Percentiles rank a stretch among this genome's conserved stretches.
Evolutionary conservation across 2,797 vertebrate genomes (phyloP).

Genomic region (Otolemur crassicaudatus): DNA sequence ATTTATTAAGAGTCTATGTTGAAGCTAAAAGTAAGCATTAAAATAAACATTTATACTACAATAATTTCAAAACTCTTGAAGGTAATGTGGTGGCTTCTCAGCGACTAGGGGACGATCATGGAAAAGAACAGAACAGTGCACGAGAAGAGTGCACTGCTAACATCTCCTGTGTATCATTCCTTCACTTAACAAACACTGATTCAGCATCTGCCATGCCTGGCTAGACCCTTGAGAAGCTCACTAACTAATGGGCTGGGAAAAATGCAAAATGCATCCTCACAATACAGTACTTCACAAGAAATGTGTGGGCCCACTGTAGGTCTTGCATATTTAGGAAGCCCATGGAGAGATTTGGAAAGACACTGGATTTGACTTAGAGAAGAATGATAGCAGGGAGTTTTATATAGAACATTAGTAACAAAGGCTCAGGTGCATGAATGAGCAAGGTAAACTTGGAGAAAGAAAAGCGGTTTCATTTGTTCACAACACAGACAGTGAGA

Average conservation of each 20-base stretch:
- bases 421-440: neutral
- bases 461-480: neutral
- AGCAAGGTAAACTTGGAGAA: neutral
- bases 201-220: neutral
- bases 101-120: neutral
- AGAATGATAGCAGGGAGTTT: neutral
- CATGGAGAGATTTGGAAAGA: neutral
- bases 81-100: neutral
- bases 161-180: neutral
- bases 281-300: neutral
- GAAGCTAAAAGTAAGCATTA: neutral
- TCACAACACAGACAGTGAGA: neutral
- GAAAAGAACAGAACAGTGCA: neutral
- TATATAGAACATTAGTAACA: neutral
- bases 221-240: neutral
- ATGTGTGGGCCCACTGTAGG: no score
- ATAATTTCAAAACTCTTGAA: neutral
- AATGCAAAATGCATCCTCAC: slow-evolving; percentile 4
- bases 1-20: neutral
- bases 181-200: neutral
- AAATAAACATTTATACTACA: neutral
- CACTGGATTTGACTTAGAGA: neutral
- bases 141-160: neutral
- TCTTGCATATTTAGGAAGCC: neutral
- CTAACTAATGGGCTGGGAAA: neutral